Evolutionary conservation across 2,888 invertebrate genomes (phyloP).

Genomic region (Abrostola tripartita): DNA sequence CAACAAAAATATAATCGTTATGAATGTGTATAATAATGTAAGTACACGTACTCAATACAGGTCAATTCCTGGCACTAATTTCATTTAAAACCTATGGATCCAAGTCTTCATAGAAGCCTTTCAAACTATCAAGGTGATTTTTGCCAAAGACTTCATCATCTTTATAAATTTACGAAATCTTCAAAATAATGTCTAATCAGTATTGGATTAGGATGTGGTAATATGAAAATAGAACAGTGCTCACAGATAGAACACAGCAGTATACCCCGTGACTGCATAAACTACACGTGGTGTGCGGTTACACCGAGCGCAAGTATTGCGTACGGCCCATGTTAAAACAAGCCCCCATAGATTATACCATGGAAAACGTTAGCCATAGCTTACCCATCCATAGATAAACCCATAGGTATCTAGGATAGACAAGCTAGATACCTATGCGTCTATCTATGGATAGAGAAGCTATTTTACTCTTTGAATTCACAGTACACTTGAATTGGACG

Average conservation of each 20-base stretch:
- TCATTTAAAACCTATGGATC: too few relatives aligned
- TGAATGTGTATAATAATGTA: too few relatives aligned
- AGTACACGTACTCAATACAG: too few relatives aligned
- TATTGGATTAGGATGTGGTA: too few relatives aligned
- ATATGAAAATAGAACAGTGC: too few relatives aligned
- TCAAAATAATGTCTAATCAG: too few relatives aligned
- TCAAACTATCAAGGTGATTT: too few relatives aligned
- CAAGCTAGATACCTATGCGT: background rate
- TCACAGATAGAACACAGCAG: background rate
- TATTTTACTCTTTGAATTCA: slow-evolving; percentile 1
- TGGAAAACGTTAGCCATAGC: background rate
- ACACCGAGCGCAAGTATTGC: slow-evolving; percentile 8
- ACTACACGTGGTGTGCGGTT: slow-evolving; percentile 13
- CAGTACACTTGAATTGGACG: slow-evolving; percentile 7
- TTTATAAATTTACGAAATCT: too few relatives aligned
- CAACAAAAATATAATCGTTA: slow-evolving; percentile 53
- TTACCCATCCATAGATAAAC: background rate
- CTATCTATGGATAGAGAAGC: background rate
- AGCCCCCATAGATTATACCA: slow-evolving; percentile 8
- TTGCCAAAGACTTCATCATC: too few relatives aligned
- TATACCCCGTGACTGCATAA: background rate
- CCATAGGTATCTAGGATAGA: too few relatives aligned
- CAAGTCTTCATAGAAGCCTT: too few relatives aligned
- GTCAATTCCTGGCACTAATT: too few relatives aligned
- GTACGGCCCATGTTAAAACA: slow-evolving; percentile 16